These are phyloP conservation scores for Luperina nickerlii DNA, from an alignment of 2,888 invertebrate genomes.

Conservation along the genomic window DNA sequence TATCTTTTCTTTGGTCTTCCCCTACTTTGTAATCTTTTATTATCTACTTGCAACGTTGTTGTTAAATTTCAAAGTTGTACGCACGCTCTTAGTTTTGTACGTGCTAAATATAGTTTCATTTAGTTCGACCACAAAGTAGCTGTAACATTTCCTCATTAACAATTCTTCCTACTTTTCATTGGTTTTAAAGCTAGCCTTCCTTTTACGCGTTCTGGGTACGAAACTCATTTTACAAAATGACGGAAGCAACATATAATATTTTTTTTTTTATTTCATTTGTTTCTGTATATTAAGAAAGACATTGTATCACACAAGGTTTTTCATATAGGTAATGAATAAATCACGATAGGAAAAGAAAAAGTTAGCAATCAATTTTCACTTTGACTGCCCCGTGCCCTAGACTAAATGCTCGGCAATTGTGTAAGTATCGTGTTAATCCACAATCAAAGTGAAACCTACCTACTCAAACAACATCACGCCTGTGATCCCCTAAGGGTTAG, in stretches of 20 bases:
- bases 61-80: not conserved
- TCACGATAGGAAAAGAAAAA: too few species aligned
- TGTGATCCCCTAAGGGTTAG: not conserved
- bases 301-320: not conserved
- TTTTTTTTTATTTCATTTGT: not conserved
- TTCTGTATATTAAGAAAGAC: not conserved
- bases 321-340: not conserved
- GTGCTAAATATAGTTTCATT: conserved; percentile 18
- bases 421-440: not conserved
- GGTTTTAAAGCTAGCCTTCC: not conserved
- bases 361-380: not conserved
- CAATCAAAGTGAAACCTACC: not conserved
- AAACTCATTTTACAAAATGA: not conserved
- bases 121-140: conserved; percentile 18
- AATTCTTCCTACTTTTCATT: not conserved
- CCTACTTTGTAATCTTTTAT: not conserved
- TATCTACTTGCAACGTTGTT: not conserved
- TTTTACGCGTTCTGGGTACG: not conserved
- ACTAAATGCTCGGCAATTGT: not conserved
- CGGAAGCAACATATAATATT: not conserved
- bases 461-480: not conserved
- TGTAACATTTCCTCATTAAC: conserved; percentile 21
- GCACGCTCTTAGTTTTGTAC: not conserved
- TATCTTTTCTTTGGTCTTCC: not conserved
- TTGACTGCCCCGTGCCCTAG: not conserved